Base-by-base conservation (phyloP, 2,888 invertebrate genomes). In the Lamproptera curius region DNA sequence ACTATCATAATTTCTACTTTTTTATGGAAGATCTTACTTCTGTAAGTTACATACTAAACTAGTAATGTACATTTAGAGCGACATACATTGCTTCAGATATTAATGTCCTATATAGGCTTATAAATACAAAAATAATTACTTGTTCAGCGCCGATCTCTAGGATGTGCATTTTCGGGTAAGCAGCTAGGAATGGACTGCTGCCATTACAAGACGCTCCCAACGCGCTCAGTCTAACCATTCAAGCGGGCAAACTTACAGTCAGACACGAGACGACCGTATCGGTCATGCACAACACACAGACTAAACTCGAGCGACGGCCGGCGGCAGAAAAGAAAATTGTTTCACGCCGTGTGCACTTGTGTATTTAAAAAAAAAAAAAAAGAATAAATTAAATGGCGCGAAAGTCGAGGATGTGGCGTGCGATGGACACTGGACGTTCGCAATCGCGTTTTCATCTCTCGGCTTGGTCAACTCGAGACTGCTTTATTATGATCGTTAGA, bases 101-200 rank as follows among this genome's bases (percentile, higher is more conserved):
- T n/a, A n/a, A n/a, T n/a, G n/a, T n/a, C n/a, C n/a, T n/a, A n/a
- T n/a, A n/a, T n/a, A n/a, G n/a, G n/a, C n/a, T n/a, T n/a, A 59
- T 54, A 61, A 53, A 58, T 31, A 47, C 33, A 14, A 46, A 44
- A 53, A 57, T 56, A 57, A 59, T 83, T 88, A 88, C 88, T 75
- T 88, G 87, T 54, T 88, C 88, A 50, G 83, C 82, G 65, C 87
- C 87, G 52, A 88, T 78, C 61, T 88, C 88, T 69, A 88, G 71
- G 65, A 88, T 83, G 59, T 88, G 88, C 88, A 88, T 88, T 56
- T 72, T 78, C 62, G 64, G 62, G 57, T 62, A 53, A 56, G 54
- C 61, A 54, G 60, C 72, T 67, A 73, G 63, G 55, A 55, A 54
- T 51, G 58, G 53, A 57, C 62, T 71, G 54, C 33, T 71, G 62